These are phyloP conservation scores for Pygoscelis antarcticus DNA, from an alignment of 2,113 vertebrate species.

Conservation along the genomic window DNA sequence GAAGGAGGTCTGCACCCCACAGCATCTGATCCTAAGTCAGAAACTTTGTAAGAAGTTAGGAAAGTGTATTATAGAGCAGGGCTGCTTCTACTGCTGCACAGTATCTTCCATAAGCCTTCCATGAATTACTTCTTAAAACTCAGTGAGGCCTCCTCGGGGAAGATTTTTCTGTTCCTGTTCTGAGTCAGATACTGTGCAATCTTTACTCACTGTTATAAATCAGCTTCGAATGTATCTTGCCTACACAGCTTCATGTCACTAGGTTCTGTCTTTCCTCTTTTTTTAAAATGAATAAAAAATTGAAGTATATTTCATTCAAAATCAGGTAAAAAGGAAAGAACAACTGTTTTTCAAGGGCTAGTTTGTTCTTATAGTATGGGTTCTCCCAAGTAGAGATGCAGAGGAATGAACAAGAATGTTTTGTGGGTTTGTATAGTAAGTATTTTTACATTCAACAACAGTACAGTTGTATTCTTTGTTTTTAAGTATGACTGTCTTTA, in stretches of 20 bases:
- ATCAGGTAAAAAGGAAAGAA: neutral
- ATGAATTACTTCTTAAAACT: slow-evolving; percentile 35
- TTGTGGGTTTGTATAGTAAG: neutral
- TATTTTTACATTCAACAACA: slow-evolving; percentile 6
- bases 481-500: slow-evolving; percentile 53
- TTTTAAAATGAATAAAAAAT: neutral
- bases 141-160: slow-evolving; percentile 33
- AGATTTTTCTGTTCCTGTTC: slow-evolving; percentile 17
- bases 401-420: neutral
- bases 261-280: neutral
- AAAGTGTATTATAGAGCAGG: neutral
- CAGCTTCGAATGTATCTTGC: neutral
- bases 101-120: neutral
- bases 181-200: slow-evolving; percentile 18
- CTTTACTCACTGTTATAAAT: slow-evolving; percentile 27
- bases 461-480: slow-evolving; percentile 8
- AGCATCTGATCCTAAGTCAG: neutral
- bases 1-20: neutral
- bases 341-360: neutral
- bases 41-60: neutral
- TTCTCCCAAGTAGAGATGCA: neutral
- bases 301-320: neutral
- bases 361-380: neutral
- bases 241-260: neutral
- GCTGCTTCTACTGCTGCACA: neutral